A percentile compares a stretch with the other conserved stretches of the same genome.
phyloP scores from a whole-genome alignment of 2,113 vertebrate species.

The Ptilonorhynchus violaceus region DNA sequence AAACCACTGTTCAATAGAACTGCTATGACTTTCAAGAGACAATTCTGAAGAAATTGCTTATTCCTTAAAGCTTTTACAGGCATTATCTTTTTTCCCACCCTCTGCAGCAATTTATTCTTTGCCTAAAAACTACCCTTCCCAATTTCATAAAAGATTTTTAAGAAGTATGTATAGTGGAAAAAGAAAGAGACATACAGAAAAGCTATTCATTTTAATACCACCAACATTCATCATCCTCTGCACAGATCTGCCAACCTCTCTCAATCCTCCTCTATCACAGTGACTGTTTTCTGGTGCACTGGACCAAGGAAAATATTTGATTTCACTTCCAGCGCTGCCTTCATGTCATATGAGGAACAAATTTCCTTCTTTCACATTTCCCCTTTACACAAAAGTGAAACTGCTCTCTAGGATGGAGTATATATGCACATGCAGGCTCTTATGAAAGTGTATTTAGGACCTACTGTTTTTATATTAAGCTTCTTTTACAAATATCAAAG shows the following conservation, averaged over 20 bases:
- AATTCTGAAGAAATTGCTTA: neutral
- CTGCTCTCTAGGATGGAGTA: neutral
- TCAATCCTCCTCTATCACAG: neutral
- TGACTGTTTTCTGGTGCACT: neutral
- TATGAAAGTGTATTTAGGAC: neutral
- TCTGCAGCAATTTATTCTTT: neutral
- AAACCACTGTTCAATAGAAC: neutral
- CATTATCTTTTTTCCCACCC: neutral
- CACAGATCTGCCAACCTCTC: neutral
- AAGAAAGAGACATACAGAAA: neutral
- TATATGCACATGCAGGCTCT: neutral
- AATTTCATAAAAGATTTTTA: neutral
- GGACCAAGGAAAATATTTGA: neutral
- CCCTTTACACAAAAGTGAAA: neutral
- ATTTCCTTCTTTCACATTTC: neutral
- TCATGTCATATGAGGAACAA: rapidly evolving
- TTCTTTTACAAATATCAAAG: neutral
- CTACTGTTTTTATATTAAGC: neutral
- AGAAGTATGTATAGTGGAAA: neutral
- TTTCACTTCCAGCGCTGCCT: neutral
- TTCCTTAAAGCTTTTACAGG: neutral
- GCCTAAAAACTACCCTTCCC: neutral
- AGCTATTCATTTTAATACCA: neutral
- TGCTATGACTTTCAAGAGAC: neutral
- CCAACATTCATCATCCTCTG: neutral